A percentile compares a stretch with the other conserved stretches of the same genome.
These are phyloP conservation scores for Plagiodera versicolora DNA, from an alignment of 2,888 invertebrate genomes.

Conservation along the genomic window DNA sequence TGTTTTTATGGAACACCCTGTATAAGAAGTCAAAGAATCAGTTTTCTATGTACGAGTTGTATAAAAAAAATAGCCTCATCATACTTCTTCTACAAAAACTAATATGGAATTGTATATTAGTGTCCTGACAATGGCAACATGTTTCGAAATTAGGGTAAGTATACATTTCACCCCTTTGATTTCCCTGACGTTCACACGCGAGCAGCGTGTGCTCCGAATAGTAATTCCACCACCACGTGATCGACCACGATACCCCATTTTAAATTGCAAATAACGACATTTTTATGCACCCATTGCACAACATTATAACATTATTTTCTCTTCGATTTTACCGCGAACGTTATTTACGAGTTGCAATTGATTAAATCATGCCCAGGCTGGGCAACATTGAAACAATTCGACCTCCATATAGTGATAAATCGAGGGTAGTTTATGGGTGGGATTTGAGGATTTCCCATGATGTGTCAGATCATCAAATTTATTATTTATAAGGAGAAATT, in stretches of 20 bases:
- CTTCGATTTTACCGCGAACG: conserved; percentile 21
- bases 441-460: no score
- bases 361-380: conserved; percentile 18
- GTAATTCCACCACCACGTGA: background rate
- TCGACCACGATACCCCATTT: conserved; percentile 17
- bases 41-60: no score
- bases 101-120: background rate
- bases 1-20: no score
- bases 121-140: background rate
- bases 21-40: no score
- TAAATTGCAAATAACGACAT: conserved; percentile 27
- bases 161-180: background rate
- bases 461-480: no score
- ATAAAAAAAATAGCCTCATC: no score
- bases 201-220: background rate
- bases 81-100: no score
- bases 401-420: conserved; percentile 4
- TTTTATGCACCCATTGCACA: conserved; percentile 21
- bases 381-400: conserved; percentile 9
- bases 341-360: conserved; percentile 19
- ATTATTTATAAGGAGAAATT: no score
- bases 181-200: background rate
- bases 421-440: no score
- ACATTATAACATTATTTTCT: conserved; percentile 25
- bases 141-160: background rate